These are phyloP conservation scores for Poeciliopsis occidentalis DNA, from an alignment of 2,113 vertebrate species.

Conservation along the genomic window DNA sequence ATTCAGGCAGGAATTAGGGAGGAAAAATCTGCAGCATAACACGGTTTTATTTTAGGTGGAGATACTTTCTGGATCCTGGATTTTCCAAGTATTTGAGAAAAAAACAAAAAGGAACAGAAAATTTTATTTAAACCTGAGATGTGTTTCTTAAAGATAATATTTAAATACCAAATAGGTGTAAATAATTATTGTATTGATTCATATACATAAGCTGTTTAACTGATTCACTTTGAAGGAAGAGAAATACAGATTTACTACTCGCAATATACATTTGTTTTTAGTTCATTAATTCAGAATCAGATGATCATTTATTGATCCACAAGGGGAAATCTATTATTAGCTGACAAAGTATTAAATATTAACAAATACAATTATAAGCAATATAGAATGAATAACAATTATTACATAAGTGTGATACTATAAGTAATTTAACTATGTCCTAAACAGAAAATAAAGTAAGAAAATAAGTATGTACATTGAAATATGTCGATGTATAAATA, in stretches of 20 bases:
- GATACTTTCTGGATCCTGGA: background rate
- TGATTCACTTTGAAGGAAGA: background rate
- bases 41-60: background rate
- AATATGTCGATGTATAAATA: too few relatives aligned
- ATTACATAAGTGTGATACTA: too few relatives aligned
- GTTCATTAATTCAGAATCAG: too few relatives aligned
- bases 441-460: too few relatives aligned
- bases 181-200: background rate
- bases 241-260: background rate
- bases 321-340: too few relatives aligned
- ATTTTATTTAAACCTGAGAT: background rate
- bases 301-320: too few relatives aligned
- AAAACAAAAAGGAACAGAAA: background rate
- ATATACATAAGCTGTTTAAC: background rate
- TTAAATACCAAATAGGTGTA: background rate
- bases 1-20: conserved; percentile 21
- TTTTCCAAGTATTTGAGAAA: too few relatives aligned
- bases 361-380: too few relatives aligned
- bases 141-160: background rate
- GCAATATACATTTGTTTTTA: background rate
- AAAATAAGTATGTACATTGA: too few relatives aligned
- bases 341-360: too few relatives aligned
- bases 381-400: too few relatives aligned
- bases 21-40: conserved; percentile 20
- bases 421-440: too few relatives aligned